phyloP scores from a whole-genome alignment of 1,140 invertebrate species.

The Listronotus bonariensis region DNA sequence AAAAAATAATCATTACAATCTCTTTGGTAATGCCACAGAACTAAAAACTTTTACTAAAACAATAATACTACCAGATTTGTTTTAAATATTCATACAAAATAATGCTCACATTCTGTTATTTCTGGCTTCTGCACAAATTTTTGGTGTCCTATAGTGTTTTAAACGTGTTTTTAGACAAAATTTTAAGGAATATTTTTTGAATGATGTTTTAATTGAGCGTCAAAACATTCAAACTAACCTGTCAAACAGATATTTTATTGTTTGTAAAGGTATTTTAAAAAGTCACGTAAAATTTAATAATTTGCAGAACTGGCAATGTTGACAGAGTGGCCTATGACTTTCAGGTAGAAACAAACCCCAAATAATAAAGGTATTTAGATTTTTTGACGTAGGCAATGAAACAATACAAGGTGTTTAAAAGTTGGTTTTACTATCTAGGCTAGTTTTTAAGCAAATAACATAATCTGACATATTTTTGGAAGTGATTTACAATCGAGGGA shows the following conservation, averaged over 20 bases:
- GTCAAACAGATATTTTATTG: constrained; percentile 21
- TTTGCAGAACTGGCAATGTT: background rate
- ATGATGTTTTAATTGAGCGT: constrained; percentile 8
- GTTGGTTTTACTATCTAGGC: no score
- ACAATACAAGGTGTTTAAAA: no score
- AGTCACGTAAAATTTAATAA: constrained; percentile 10
- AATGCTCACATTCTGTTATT: background rate
- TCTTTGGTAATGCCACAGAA: background rate
- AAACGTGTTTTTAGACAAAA: background rate
- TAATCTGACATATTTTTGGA: no score
- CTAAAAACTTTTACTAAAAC: background rate
- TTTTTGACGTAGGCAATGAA: background rate
- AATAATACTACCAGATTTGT: no score
- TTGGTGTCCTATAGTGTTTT: no score
- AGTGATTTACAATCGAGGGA: no score
- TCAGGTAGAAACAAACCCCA: constrained; percentile 1
- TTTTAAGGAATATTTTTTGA: background rate
- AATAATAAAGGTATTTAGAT: constrained; percentile 1
- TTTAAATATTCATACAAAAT: no score
- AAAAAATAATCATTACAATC: constrained; percentile 16
- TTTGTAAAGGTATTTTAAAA: constrained; percentile 2
- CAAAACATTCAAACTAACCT: constrained; percentile 22
- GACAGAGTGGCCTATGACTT: constrained; percentile 1
- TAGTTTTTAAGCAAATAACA: no score
- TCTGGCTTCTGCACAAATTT: no score